Evolutionary conservation across 2,113 vertebrate species (phyloP).

Genomic region (Scomber japonicus): DNA sequence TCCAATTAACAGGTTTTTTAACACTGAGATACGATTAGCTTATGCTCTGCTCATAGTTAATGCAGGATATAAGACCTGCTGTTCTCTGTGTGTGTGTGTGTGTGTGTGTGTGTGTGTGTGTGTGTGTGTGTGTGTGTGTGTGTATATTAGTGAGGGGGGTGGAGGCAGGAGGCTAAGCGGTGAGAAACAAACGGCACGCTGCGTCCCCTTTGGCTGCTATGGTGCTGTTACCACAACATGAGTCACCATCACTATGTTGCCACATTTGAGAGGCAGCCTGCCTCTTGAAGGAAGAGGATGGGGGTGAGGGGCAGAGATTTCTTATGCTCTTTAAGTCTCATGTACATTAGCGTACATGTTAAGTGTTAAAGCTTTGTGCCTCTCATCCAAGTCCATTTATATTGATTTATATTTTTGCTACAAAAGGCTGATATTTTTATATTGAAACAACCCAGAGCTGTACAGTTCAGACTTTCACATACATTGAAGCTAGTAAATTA

Average conservation of each 20-base stretch:
- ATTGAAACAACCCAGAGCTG: neutral
- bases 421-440: too few species aligned
- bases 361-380: neutral
- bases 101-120: constrained; percentile 33
- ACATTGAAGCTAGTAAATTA: neutral
- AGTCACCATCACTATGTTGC: constrained; percentile 69
- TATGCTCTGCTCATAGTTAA: constrained; percentile 37
- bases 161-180: constrained; percentile 17
- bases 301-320: neutral
- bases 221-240: constrained; percentile 62
- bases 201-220: constrained; percentile 61
- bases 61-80: constrained; percentile 28
- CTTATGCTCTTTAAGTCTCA: neutral
- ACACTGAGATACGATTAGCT: constrained; percentile 18
- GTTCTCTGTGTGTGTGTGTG: constrained; percentile 23
- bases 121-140: constrained; percentile 36
- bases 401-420: too few species aligned
- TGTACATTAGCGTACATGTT: neutral
- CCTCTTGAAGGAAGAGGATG: neutral
- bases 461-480: neutral
- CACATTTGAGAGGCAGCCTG: constrained; percentile 40
- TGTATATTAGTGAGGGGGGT: constrained; percentile 13
- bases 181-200: constrained; percentile 59
- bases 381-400: too few species aligned
- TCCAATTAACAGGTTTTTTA: constrained; percentile 59